Evolutionary conservation across 2,888 invertebrate genomes (phyloP).

Genomic region (Acleris laterana): DNA sequence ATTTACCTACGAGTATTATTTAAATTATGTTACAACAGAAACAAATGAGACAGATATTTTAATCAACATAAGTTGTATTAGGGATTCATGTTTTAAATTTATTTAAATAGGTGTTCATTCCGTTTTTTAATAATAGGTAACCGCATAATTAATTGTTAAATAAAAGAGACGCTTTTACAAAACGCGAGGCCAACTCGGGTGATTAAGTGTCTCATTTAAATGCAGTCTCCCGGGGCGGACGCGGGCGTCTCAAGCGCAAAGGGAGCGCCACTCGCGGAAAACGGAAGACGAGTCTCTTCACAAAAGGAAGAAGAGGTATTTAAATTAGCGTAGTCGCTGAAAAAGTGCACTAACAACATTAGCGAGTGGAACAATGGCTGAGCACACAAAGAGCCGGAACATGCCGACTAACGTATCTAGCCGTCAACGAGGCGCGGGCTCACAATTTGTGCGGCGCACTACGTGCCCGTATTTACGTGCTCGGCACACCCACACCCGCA

Average conservation of each 20-base stretch:
- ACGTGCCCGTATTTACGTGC: slow-evolving; percentile 40
- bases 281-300: slow-evolving; percentile 81
- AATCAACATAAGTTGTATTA: too few species aligned
- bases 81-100: too few species aligned
- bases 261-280: slow-evolving; percentile 77
- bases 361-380: slow-evolving; percentile 78
- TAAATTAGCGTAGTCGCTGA: slow-evolving; percentile 83
- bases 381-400: slow-evolving; percentile 73
- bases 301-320: slow-evolving; percentile 82
- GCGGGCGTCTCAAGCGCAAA: slow-evolving; percentile 80
- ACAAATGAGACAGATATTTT: too few species aligned
- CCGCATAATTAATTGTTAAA: slow-evolving; percentile 70
- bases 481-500: slow-evolving; percentile 39
- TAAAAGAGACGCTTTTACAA: slow-evolving; percentile 77
- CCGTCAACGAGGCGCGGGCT: slow-evolving; percentile 45
- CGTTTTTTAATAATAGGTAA: slow-evolving; percentile 47
- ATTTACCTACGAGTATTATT: too few species aligned
- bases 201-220: slow-evolving; percentile 85
- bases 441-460: slow-evolving; percentile 39
- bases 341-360: slow-evolving; percentile 85
- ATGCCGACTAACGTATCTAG: slow-evolving; percentile 61
- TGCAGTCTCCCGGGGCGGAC: slow-evolving; percentile 79
- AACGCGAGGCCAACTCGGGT: slow-evolving; percentile 77
- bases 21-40: too few species aligned
- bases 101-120: too few species aligned